These are phyloP conservation scores for Ramphastos sulfuratus DNA, from an alignment of 2,113 vertebrate genomes.

Conservation along the genomic window DNA sequence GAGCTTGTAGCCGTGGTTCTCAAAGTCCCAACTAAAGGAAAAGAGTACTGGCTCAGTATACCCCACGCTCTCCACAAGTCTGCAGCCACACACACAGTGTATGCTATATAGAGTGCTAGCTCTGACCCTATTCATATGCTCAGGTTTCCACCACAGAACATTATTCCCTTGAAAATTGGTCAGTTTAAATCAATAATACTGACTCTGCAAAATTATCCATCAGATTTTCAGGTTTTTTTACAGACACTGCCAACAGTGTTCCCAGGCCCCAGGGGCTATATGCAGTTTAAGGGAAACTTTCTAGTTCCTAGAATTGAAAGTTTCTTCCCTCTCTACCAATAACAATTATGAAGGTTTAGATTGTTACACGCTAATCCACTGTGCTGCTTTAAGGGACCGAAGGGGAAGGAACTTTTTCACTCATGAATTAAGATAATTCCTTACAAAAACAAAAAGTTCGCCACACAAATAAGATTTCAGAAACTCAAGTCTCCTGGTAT, in stretches of 20 bases:
- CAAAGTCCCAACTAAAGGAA: background rate
- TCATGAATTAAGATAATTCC: background rate
- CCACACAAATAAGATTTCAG: background rate
- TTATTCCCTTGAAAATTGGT: background rate
- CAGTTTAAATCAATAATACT: background rate
- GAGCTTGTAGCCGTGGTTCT: background rate
- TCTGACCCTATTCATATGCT: background rate
- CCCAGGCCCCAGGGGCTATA: accelerated
- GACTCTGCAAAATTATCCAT: background rate
- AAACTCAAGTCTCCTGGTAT: background rate
- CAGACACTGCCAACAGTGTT: accelerated
- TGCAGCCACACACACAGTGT: background rate
- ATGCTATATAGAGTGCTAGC: background rate
- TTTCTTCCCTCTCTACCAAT: background rate
- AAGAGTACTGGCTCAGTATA: background rate
- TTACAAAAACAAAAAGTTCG: background rate
- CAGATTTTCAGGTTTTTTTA: background rate
- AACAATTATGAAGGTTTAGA: background rate
- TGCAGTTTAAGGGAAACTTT: background rate
- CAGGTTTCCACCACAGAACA: background rate
- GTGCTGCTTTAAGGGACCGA: background rate
- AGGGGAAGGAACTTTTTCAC: background rate
- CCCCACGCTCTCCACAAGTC: accelerated
- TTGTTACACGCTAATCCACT: background rate
- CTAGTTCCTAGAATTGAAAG: background rate